Evolutionary conservation across 2,888 invertebrate genomes (phyloP).

Genomic region (Trichogramma dendrolimi): DNA sequence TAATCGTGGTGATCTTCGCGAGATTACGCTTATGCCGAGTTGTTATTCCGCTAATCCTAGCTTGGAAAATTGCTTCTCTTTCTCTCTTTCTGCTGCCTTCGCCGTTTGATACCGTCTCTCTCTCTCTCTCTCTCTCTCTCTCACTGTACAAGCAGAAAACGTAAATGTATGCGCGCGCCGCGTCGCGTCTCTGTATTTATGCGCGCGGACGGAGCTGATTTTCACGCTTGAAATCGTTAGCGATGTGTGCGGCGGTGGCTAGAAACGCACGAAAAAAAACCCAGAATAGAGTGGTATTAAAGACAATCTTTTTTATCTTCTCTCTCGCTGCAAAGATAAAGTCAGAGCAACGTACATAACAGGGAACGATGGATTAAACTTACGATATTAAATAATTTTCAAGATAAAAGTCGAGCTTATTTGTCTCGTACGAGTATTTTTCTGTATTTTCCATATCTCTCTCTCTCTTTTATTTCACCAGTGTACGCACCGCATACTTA

Average conservation of each 20-base stretch:
- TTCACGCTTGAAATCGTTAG: slow-evolving; percentile 17
- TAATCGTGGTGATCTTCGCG: slow-evolving; percentile 24
- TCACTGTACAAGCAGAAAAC: no score
- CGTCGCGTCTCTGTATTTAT: not conserved
- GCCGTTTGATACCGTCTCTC: not conserved
- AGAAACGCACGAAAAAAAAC: not conserved
- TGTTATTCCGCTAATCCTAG: slow-evolving; percentile 27
- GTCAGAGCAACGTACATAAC: no score
- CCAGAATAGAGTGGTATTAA: no score
- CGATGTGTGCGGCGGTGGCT: not conserved
- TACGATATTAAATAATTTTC: no score
- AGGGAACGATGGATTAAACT: no score
- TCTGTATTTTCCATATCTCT: no score
- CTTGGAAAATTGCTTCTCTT: slow-evolving; percentile 15
- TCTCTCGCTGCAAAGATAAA: no score
- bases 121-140: not conserved
- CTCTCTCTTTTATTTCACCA: no score
- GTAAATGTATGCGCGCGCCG: not conserved
- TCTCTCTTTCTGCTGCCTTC: not conserved
- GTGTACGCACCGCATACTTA: no score
- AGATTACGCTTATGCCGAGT: slow-evolving; percentile 27
- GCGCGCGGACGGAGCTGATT: slow-evolving; percentile 5
- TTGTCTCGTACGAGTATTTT: no score
- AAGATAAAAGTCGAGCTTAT: no score
- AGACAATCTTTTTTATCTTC: no score